Evolutionary conservation across 30 jellyfish, hydroid and myxozoan genomes (phyloP), one percentile per base, ranked within the genome.

Genomic region (Pelagia noctiluca): DNA sequence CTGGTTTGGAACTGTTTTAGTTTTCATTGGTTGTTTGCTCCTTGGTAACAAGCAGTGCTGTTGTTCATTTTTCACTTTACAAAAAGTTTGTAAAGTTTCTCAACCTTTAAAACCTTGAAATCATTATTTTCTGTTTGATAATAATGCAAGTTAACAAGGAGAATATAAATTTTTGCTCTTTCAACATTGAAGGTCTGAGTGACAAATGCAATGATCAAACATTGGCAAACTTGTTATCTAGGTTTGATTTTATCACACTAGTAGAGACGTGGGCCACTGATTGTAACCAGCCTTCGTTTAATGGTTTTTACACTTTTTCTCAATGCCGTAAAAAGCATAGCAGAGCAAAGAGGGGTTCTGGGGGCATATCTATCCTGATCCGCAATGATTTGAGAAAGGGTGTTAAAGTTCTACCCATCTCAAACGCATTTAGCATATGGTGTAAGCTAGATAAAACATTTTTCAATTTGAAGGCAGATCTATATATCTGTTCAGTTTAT

Each of bases 151-250:
- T 21, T 57, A 21, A 28, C n/a, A 8, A 12, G 32, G 26, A 12
- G n/a, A 18, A 33, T 57, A 57, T 57, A 34, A 61, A 24, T 34
- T 61, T 61, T 61, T 61, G 73, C 26, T 61, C 73, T 61, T 61
- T 61, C 36, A 61, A 61, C 34, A 61, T 61, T 61, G 73, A 61
- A 61, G 34, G 73, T 16, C 34, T 61, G 1, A 24, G 34, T 61
- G 48, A 61, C 73, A 61, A 61, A 24, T n/a, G 34, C 34, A 61
- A 61, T 12, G 36, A 61, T n/a, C n/a, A n/a, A n/a, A n/a, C n/a
- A n/a, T n/a, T n/a, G n/a, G n/a, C n/a, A n/a, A n/a, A n/a, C n/a
- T n/a, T n/a, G n/a, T n/a, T n/a, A n/a, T n/a, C n/a, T n/a, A n/a
- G n/a, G n/a, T n/a, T n/a, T n/a, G n/a, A n/a, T n/a, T n/a, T n/a